Evolutionary conservation across 2,888 invertebrate species (phyloP).

Genomic region (Drosophila paracracens): DNA sequence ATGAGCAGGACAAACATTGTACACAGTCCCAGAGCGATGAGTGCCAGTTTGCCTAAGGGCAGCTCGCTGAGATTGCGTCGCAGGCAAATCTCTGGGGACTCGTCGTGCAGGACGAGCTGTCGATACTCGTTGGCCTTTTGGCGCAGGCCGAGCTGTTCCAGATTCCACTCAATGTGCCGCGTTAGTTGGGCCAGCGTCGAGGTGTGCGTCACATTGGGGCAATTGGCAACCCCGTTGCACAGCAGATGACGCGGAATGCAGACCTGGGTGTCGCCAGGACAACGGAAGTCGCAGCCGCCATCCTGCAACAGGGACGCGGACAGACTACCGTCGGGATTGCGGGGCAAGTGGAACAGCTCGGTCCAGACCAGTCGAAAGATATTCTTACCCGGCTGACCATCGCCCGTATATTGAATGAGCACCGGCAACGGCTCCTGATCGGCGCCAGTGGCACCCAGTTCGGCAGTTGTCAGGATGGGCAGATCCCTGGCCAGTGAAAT

Average conservation of each 20-base stretch:
- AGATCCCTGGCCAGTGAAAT: conserved; percentile 92
- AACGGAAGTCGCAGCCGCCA: conserved; percentile 92
- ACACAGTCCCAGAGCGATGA: conserved; percentile 82
- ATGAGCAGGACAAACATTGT: conserved; percentile 83
- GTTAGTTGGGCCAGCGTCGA: conserved; percentile 86
- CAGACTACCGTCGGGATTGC: conserved; percentile 92
- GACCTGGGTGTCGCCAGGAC: conserved; percentile 92
- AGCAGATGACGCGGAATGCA: conserved; percentile 94
- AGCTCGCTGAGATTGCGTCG: conserved; percentile 85
- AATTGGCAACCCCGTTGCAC: conserved; percentile 95
- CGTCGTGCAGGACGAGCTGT: conserved; percentile 88
- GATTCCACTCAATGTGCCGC: conserved; percentile 87
- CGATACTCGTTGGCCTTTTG: conserved; percentile 86
- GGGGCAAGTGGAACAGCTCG: conserved; percentile 93
- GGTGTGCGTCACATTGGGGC: conserved; percentile 89
- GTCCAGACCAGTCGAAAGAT: conserved; percentile 96
- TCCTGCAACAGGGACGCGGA: conserved; percentile 92
- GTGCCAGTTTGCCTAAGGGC: conserved; percentile 81
- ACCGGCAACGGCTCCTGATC: conserved; percentile 88
- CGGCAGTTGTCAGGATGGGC: conserved; percentile 92
- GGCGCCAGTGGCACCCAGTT: conserved; percentile 88
- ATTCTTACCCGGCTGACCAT: conserved; percentile 92
- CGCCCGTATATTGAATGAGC: conserved; percentile 90
- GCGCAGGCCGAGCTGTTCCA: conserved; percentile 86
- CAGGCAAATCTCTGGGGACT: conserved; percentile 90